Conservation (phyloP, 2,113 vertebrate species). For the Leptocoma aspasia region DNA sequence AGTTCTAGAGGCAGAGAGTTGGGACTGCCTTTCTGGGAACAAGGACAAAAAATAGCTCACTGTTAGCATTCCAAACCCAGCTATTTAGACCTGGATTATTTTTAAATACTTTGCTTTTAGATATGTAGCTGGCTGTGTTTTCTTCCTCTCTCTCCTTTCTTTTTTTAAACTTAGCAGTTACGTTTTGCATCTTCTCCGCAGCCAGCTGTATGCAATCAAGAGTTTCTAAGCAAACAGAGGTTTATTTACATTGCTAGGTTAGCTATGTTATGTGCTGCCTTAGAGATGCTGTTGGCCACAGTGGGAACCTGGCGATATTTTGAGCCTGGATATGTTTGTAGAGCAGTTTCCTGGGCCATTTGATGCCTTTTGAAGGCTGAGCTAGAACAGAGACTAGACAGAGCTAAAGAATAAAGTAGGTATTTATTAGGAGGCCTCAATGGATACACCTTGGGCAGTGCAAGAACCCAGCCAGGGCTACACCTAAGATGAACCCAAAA, state of each 20-base stretch:
- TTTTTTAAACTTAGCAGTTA: background rate
- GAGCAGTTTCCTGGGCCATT: background rate
- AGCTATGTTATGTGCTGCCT: background rate
- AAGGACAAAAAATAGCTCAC: slow-evolving; percentile 36
- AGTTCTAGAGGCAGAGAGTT: background rate
- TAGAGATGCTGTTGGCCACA: accelerated
- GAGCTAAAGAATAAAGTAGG: no score
- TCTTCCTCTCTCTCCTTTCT: background rate
- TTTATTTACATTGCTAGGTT: background rate
- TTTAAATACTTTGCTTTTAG: slow-evolving; percentile 31
- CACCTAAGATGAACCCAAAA: no score
- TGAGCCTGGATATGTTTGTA: background rate
- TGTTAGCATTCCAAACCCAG: slow-evolving; percentile 43
- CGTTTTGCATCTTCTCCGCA: background rate
- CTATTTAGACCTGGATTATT: slow-evolving; percentile 47
- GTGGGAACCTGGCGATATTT: background rate
- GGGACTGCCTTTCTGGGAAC: background rate
- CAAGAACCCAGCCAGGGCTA: no score
- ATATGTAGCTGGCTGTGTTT: background rate
- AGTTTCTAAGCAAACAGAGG: background rate
- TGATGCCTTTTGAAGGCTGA: no score
- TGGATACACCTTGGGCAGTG: no score
- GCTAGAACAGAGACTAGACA: no score
- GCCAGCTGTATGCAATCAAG: background rate
- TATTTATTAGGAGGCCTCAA: no score